Conservation (phyloP, 2,888 invertebrate species). For the Stictocephala bisonia region DNA sequence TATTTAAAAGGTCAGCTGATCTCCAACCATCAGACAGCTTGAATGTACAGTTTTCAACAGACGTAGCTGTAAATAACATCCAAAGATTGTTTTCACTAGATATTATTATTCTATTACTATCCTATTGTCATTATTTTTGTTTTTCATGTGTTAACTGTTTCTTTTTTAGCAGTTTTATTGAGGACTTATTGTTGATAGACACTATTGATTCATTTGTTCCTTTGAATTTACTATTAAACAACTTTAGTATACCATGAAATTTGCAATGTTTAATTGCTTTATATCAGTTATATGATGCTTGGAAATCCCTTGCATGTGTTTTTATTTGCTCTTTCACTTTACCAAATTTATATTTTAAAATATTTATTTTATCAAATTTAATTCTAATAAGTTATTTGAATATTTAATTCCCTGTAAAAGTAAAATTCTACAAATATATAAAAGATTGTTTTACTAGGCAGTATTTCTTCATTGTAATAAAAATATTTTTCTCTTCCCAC, state of each 20-base stretch:
- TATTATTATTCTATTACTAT: constrained; percentile 44
- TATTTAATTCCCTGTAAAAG: constrained; percentile 13
- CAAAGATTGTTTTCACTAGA: constrained; percentile 49
- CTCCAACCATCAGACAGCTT: constrained; percentile 4
- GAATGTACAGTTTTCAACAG: constrained; percentile 45
- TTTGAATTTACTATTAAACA: too few relatives aligned
- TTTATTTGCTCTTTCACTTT: too few relatives aligned
- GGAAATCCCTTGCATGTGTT: too few relatives aligned
- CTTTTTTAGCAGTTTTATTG: constrained; percentile 11
- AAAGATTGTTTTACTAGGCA: constrained; percentile 46
- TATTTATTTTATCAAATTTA: constrained; percentile 22
- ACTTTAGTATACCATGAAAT: too few relatives aligned
- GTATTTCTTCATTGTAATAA: constrained; percentile 48
- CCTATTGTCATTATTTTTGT: constrained; percentile 43
- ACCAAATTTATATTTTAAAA: constrained; percentile 8
- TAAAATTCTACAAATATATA: constrained; percentile 42
- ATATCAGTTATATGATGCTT: too few relatives aligned
- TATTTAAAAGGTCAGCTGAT: neutral
- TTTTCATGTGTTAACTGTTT: constrained; percentile 44
- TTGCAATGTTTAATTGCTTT: too few relatives aligned
- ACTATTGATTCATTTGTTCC: too few relatives aligned
- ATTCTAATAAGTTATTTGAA: constrained; percentile 27
- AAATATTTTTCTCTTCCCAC: constrained; percentile 50
- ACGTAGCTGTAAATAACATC: constrained; percentile 49
- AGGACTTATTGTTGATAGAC: constrained; percentile 33